Percentiles rank a stretch among this genome's conserved stretches.
These are phyloP conservation scores for Antechinus stuartii DNA, from an alignment of 2,113 vertebrate species.

Conservation along the genomic window DNA sequence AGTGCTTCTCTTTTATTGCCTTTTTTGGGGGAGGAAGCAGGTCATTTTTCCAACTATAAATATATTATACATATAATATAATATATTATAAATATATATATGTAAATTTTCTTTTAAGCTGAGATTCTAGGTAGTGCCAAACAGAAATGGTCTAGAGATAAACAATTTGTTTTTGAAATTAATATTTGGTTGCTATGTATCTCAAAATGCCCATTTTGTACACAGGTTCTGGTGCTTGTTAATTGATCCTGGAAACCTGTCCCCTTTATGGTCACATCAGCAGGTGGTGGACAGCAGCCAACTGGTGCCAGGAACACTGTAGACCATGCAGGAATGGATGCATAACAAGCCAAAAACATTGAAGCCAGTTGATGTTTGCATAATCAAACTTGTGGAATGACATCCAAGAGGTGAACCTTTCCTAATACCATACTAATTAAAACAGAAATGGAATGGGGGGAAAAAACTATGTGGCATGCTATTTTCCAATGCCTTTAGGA, in stretches of 20 bases:
- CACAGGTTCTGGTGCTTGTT: not conserved
- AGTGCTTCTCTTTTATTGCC: not conserved
- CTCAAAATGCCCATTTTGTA: not conserved
- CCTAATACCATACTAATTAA: not conserved
- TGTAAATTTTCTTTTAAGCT: not conserved
- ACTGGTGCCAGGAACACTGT: not conserved
- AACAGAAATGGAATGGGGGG: conserved; percentile 35
- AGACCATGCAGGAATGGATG: not conserved
- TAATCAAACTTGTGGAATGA: not conserved
- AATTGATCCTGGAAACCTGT: not conserved
- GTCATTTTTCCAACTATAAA: not conserved
- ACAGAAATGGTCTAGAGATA: not conserved
- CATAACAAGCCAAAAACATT: not conserved
- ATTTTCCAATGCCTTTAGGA: conserved; percentile 24
- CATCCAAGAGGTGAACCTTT: not conserved
- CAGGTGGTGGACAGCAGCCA: not conserved
- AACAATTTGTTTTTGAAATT: not conserved
- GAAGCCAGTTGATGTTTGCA: not conserved
- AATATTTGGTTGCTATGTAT: not conserved
- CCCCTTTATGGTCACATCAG: not conserved
- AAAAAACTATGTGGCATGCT: not conserved
- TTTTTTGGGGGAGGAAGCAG: not conserved
- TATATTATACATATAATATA: too few species aligned
- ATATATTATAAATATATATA: too few species aligned
- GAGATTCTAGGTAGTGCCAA: not conserved